phyloP scores from a whole-genome alignment of 2,113 vertebrate genomes.

The Dendropsophus ebraccatus region DNA sequence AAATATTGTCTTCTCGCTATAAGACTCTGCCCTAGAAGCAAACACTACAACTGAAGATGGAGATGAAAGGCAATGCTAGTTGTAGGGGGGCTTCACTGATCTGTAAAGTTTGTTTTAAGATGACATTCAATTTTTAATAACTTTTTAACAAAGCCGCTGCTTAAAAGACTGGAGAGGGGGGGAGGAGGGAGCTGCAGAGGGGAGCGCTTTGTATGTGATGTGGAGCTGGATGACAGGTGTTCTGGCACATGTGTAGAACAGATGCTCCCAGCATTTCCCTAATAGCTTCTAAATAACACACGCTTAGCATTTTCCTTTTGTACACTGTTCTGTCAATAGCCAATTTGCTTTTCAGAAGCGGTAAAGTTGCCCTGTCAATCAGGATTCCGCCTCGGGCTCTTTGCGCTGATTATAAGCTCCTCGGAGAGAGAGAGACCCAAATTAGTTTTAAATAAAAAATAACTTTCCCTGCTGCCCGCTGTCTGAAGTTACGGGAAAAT shows the following conservation, averaged over 20 bases:
- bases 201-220: conserved; percentile 46
- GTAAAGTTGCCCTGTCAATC: conserved; percentile 94
- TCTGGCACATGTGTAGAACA: conserved; percentile 79
- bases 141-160: conserved; percentile 80
- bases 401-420: conserved; percentile 98
- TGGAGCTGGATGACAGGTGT: conserved; percentile 77
- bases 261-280: conserved; percentile 76
- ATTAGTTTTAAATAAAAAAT: conserved; percentile 99
- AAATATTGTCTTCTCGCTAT: conserved; percentile 1
- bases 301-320: conserved; percentile 76
- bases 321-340: conserved; percentile 76
- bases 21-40: conserved; percentile 5
- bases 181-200: conserved; percentile 11
- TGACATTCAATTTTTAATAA: conserved; percentile 82
- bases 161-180: conserved; percentile 57
- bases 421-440: conserved; percentile 93
- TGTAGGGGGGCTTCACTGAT: conserved; percentile 74
- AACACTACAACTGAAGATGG: conserved; percentile 61
- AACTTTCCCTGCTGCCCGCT: conserved; percentile 94
- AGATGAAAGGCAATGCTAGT: conserved; percentile 73
- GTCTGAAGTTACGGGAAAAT: conserved; percentile 91
- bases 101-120: conserved; percentile 73
- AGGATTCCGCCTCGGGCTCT: conserved; percentile 87
- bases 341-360: conserved; percentile 79
- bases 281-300: conserved; percentile 80